phyloP scores from a whole-genome alignment of 2,797 vertebrate genomes.

The Salmo trutta region DNA sequence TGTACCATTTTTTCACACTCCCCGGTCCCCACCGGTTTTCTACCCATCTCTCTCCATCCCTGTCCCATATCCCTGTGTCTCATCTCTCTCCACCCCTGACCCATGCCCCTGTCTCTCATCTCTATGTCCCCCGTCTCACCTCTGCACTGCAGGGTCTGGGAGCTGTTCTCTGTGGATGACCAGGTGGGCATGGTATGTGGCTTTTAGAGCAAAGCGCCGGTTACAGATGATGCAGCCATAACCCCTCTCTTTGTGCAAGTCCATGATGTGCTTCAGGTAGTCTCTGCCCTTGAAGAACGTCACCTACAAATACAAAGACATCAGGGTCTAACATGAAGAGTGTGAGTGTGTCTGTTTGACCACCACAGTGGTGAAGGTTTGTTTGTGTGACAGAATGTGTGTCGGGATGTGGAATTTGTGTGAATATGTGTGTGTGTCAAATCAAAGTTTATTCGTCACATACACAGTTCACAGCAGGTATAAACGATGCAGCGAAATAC shows the following conservation, averaged over 20 bases:
- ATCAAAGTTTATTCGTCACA: too few relatives aligned
- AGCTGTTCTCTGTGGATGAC: slow-evolving; percentile 98
- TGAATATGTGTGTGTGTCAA: too few relatives aligned
- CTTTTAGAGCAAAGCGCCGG: slow-evolving; percentile 94
- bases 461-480: background rate
- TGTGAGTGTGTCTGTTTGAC: background rate
- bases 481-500: too few relatives aligned
- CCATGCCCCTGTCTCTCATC: too few relatives aligned
- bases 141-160: slow-evolving; percentile 94
- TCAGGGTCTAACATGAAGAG: background rate
- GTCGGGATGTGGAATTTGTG: background rate
- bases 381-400: background rate
- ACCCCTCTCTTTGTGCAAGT: slow-evolving; percentile 96
- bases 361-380: background rate
- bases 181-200: slow-evolving; percentile 98
- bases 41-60: too few relatives aligned
- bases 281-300: slow-evolving; percentile 94
- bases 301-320: slow-evolving; percentile 69
- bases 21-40: too few relatives aligned
- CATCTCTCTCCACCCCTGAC: too few relatives aligned
- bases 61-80: background rate
- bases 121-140: slow-evolving; percentile 74
- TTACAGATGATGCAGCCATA: slow-evolving; percentile 94
- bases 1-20: too few relatives aligned
- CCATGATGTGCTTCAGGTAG: slow-evolving; percentile 97